Percentiles rank a stretch among this genome's conserved stretches.
phyloP scores from a whole-genome alignment of 2,888 invertebrate species.

The Latrodectus elegans region DNA sequence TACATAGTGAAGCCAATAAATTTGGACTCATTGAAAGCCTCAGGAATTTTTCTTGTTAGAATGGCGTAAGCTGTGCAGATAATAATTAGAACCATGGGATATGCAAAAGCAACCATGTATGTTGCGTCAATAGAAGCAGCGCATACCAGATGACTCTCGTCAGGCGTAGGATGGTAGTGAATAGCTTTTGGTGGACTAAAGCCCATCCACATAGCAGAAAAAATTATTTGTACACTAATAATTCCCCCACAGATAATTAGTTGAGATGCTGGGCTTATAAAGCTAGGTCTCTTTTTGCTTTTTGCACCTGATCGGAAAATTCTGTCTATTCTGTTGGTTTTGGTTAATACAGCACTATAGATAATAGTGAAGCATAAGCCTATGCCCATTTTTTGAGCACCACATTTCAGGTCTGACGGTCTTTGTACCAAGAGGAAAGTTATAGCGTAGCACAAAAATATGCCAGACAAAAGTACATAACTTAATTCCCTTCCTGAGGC shows the following conservation, averaged over 20 bases:
- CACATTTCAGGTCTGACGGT: conserved; percentile 74
- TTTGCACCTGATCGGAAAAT: conserved; percentile 74
- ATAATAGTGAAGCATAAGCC: conserved; percentile 76
- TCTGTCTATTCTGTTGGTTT: conserved; percentile 74
- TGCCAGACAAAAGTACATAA: conserved; percentile 76
- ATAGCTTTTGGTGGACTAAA: conserved; percentile 91
- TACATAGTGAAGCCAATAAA: conserved; percentile 84
- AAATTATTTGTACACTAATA: conserved; percentile 77
- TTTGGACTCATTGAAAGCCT: conserved; percentile 77
- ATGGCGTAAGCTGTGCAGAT: conserved; percentile 78
- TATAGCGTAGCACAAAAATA: conserved; percentile 75
- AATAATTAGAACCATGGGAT: conserved; percentile 91
- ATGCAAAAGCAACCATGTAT: conserved; percentile 81
- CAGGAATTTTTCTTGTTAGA: conserved; percentile 76
- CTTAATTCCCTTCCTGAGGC: conserved; percentile 76
- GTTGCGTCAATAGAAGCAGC: conserved; percentile 93
- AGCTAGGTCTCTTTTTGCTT: conserved; percentile 75
- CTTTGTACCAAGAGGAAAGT: conserved; percentile 75
- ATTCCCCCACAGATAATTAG: conserved; percentile 75
- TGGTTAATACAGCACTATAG: conserved; percentile 76
- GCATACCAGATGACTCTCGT: conserved; percentile 92
- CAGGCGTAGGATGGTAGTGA: conserved; percentile 91
- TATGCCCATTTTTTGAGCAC: conserved; percentile 75
- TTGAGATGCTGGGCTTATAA: conserved; percentile 77
- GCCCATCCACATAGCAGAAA: conserved; percentile 93